A percentile compares a stretch with the other conserved stretches of the same genome.
Conservation (phyloP, 2,113 vertebrate genomes). For the Lamprologus lemairii region DNA sequence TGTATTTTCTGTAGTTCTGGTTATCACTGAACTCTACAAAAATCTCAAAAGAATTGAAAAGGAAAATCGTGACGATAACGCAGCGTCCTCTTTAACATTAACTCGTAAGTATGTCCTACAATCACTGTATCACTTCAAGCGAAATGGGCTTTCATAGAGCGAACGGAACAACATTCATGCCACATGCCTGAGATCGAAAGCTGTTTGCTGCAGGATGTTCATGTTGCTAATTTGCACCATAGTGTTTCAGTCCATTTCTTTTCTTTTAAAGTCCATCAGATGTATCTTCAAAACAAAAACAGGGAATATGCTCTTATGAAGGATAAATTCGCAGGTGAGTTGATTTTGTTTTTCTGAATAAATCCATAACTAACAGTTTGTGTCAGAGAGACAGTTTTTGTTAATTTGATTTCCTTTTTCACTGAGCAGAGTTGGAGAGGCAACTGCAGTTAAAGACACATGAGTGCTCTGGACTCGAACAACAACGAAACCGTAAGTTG, state of each 20-base stretch:
- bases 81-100: not conserved
- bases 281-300: conserved; percentile 3
- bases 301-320: not conserved
- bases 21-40: not conserved
- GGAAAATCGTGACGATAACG: not conserved
- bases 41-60: not conserved
- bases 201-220: not conserved
- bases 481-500: not conserved
- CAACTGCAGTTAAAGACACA: not conserved
- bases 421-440: not conserved
- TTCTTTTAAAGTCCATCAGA: not conserved
- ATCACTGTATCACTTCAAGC: not conserved
- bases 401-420: not conserved
- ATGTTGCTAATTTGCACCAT: not conserved
- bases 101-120: not conserved
- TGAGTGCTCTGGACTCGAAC: not conserved
- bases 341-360: not conserved
- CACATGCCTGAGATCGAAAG: not conserved
- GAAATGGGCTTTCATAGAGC: not conserved
- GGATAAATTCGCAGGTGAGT: conserved; percentile 2
- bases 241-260: not conserved
- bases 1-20: not conserved
- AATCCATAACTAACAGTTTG: not conserved
- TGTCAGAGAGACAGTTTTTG: not conserved
- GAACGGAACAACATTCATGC: not conserved